Conservation (phyloP, 2,888 invertebrate genomes). For the Myathropa florea region DNA sequence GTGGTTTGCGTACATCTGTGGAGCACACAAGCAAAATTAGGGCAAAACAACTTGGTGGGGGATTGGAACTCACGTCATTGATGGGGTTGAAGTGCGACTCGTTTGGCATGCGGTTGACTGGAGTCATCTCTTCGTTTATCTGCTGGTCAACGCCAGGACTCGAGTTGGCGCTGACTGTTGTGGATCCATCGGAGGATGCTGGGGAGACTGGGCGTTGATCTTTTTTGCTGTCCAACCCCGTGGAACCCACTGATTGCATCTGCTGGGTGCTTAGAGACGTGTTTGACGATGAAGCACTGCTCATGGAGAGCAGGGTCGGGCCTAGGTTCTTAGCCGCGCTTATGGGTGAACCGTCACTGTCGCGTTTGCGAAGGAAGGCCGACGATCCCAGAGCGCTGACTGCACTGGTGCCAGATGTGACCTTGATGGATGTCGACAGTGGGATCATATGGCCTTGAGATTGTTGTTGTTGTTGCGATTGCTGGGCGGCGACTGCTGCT, state of each 20-base stretch:
- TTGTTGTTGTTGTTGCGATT: conserved; percentile 49
- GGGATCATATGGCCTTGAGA: conserved; percentile 70
- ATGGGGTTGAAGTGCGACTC: conserved; percentile 80
- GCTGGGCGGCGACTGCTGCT: conserved; percentile 54
- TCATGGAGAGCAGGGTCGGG: conserved; percentile 79
- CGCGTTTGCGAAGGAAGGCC: conserved; percentile 92
- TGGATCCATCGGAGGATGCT: conserved; percentile 86
- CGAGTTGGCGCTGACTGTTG: conserved; percentile 92
- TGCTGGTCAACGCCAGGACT: conserved; percentile 86
- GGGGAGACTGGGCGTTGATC: conserved; percentile 77
- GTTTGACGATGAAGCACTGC: conserved; percentile 62
- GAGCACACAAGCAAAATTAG: not conserved
- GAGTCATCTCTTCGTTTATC: conserved; percentile 79
- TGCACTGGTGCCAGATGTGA: conserved; percentile 74
- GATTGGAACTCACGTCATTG: conserved; percentile 76
- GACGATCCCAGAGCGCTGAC: conserved; percentile 73
- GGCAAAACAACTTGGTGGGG: not conserved
- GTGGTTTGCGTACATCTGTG: conserved; percentile 78
- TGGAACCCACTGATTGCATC: not conserved
- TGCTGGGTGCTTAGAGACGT: conserved; percentile 48
- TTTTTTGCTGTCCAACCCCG: conserved; percentile 38
- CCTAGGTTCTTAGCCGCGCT: conserved; percentile 85
- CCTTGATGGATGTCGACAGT: conserved; percentile 76
- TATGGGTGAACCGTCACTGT: conserved; percentile 86
- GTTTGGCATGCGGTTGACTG: conserved; percentile 75